Percentiles rank a stretch among this genome's conserved stretches.
phyloP scores from a whole-genome alignment of 2,113 vertebrate genomes.

The Tyto alba region DNA sequence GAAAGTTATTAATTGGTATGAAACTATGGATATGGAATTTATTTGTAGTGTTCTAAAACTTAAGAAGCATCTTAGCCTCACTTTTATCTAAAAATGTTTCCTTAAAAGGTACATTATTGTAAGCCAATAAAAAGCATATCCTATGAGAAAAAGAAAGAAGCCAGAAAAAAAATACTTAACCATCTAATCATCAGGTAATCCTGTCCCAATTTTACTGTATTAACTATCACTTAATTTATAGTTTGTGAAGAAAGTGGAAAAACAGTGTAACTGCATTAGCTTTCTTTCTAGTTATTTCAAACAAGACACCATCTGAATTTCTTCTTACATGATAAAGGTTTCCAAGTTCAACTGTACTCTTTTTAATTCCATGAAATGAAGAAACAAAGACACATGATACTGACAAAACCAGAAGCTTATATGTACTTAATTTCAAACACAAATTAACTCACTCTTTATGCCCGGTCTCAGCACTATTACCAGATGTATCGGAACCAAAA shows the following conservation, averaged over 20 bases:
- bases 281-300: background rate
- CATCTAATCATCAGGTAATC: background rate
- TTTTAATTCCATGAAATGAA: background rate
- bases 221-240: background rate
- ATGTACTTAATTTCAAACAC: background rate
- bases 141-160: background rate
- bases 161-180: background rate
- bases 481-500: constrained; percentile 86
- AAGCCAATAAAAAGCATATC: background rate
- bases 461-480: constrained; percentile 80
- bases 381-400: background rate
- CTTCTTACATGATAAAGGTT: background rate
- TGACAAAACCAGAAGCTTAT: background rate
- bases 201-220: background rate
- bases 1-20: background rate
- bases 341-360: background rate
- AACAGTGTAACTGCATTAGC: background rate
- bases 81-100: background rate
- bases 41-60: background rate
- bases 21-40: background rate
- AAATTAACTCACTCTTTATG: constrained; percentile 83
- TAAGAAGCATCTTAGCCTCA: background rate
- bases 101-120: background rate
- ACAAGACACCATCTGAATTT: background rate
- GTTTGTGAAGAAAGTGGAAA: background rate